A percentile compares a stretch with the other conserved stretches of the same genome.
Evolutionary conservation across 2,113 vertebrate species (phyloP).

Genomic region (Anolis sagrei): DNA sequence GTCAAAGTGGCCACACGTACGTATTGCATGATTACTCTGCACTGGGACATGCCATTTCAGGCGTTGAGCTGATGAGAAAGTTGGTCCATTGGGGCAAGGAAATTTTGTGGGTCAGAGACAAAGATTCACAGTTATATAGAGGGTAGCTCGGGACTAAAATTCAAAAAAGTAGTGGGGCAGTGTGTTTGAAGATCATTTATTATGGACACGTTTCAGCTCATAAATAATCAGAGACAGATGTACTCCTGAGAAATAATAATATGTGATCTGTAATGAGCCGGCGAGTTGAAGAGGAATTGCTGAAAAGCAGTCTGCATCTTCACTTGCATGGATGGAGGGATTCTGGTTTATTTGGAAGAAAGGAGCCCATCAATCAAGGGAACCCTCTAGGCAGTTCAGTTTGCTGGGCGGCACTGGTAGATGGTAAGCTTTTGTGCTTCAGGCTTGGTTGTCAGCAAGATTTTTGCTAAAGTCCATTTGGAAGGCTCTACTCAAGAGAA

Average conservation of each 20-base stretch:
- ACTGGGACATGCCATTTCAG: rapidly evolving
- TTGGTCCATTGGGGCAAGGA: neutral
- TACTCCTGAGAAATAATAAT: neutral
- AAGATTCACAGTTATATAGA: neutral
- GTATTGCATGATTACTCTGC: constrained; percentile 66
- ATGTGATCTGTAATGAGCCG: neutral
- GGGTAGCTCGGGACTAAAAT: neutral
- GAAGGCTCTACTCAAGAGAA: neutral
- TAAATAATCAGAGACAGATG: neutral
- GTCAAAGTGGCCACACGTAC: constrained; percentile 91
- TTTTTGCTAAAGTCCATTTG: neutral
- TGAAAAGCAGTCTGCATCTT: neutral
- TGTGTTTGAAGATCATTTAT: neutral
- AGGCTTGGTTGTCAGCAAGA: neutral
- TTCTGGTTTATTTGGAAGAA: neutral
- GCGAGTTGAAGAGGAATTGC: neutral
- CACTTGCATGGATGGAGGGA: neutral
- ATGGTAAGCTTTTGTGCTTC: neutral
- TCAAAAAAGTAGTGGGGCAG: neutral
- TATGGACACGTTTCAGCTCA: neutral
- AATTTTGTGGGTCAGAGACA: neutral
- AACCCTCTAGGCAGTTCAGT: neutral
- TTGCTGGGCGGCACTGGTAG: neutral
- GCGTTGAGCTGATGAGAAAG: neutral
- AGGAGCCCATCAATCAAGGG: neutral